phyloP scores from a whole-genome alignment of 2,797 vertebrate species.

The Peromyscus aztecus region DNA sequence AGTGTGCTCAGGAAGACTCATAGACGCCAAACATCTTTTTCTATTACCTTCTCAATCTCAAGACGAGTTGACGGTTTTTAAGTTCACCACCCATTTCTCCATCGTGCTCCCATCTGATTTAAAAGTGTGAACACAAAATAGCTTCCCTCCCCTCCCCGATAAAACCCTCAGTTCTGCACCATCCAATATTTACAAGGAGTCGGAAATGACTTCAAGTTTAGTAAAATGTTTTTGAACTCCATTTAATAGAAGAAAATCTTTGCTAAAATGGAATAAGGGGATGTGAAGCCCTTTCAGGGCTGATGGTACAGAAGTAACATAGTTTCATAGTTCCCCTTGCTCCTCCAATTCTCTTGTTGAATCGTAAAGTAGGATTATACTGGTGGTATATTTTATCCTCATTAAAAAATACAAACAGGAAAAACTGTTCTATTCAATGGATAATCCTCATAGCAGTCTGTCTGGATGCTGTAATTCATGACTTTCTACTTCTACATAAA shows the following conservation, averaged over 20 bases:
- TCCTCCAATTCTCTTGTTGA: constrained; percentile 47
- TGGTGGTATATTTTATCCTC: constrained; percentile 70
- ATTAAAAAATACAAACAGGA: constrained; percentile 77
- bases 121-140: constrained; percentile 22
- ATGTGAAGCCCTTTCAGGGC: constrained; percentile 65
- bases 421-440: constrained; percentile 72
- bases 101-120: constrained; percentile 8
- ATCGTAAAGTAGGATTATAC: constrained; percentile 74
- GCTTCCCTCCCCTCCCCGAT: background rate
- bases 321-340: constrained; percentile 69
- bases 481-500: constrained; percentile 78
- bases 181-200: constrained; percentile 16
- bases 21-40: background rate
- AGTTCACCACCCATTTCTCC: constrained; percentile 30
- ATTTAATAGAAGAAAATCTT: constrained; percentile 31
- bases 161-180: background rate
- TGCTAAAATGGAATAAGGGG: constrained; percentile 63
- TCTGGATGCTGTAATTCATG: constrained; percentile 77
- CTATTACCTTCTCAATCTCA: background rate
- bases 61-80: constrained; percentile 34
- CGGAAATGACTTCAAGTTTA: constrained; percentile 43
- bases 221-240: constrained; percentile 18
- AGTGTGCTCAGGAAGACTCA: constrained; percentile 4
- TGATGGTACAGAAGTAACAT: constrained; percentile 77
- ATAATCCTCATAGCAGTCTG: constrained; percentile 76